phyloP scores from a whole-genome alignment of 2,888 invertebrate genomes.

The Standfussiana lucernea region DNA sequence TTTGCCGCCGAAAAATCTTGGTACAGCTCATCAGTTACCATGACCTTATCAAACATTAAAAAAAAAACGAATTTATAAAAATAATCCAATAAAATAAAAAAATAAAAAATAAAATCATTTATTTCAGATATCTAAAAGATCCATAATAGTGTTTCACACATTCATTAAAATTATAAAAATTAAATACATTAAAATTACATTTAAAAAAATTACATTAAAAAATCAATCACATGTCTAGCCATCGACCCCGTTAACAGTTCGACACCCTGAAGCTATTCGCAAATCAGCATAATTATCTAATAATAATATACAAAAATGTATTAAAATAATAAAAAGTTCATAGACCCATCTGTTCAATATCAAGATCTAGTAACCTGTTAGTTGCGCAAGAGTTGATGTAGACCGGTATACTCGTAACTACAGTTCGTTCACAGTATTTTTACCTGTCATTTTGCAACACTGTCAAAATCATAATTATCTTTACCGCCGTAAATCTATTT shows the following conservation, averaged over 20 bases:
- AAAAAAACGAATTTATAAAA: no score
- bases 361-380: conserved; percentile 67
- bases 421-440: not conserved
- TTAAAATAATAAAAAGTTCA: conserved; percentile 58
- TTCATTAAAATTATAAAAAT: no score
- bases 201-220: no score
- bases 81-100: no score
- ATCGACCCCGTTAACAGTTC: conserved; percentile 40
- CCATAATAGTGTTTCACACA: no score
- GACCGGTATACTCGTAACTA: conserved; percentile 48
- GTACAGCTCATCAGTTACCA: not conserved
- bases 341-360: conserved; percentile 63
- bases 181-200: no score
- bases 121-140: no score
- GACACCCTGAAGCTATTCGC: conserved; percentile 8
- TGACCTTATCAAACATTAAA: not conserved
- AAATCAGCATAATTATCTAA: conserved; percentile 29
- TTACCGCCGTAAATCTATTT: not conserved
- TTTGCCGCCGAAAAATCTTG: not conserved
- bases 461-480: not conserved
- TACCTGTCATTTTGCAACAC: not conserved
- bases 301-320: conserved; percentile 34
- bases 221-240: not conserved
- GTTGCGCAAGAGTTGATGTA: conserved; percentile 61
- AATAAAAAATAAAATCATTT: no score